Conservation (phyloP, 2,797 vertebrate genomes). For the Microtus californicus region DNA sequence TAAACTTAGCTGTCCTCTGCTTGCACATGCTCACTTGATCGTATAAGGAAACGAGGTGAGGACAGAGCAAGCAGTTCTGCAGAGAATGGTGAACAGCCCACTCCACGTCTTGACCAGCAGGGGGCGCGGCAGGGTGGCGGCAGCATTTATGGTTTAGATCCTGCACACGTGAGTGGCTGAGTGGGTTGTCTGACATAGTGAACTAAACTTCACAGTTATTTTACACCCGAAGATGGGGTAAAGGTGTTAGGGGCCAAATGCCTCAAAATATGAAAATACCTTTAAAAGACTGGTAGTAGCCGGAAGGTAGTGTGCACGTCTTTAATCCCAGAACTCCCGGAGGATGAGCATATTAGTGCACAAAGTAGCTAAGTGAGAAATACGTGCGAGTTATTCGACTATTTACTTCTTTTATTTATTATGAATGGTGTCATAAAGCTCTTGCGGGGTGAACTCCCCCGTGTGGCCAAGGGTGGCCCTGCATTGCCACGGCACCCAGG, state of each 20-base stretch:
- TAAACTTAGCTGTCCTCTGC: not conserved
- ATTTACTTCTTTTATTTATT: not conserved
- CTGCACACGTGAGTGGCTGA: not conserved
- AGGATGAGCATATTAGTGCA: not conserved
- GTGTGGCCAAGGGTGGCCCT: not conserved
- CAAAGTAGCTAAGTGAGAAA: not conserved
- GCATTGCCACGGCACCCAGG: no score
- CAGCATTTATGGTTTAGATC: not conserved
- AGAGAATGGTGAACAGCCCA: not conserved
- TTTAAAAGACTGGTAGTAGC: not conserved
- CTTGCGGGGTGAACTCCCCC: not conserved
- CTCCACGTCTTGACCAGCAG: not conserved
- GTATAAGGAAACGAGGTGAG: not conserved
- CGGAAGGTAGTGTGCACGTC: not conserved
- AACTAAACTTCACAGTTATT: not conserved
- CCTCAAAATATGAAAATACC: not conserved
- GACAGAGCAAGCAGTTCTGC: not conserved
- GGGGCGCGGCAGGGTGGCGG: not conserved
- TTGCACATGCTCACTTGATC: not conserved
- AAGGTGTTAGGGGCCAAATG: not conserved
- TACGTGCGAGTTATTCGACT: not conserved
- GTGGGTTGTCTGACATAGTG: not conserved
- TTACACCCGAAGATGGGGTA: not conserved
- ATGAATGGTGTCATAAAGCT: not conserved
- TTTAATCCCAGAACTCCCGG: not conserved